These are phyloP conservation scores for Aphis craccivora DNA, from an alignment of 1,140 invertebrate genomes.

Conservation along the genomic window DNA sequence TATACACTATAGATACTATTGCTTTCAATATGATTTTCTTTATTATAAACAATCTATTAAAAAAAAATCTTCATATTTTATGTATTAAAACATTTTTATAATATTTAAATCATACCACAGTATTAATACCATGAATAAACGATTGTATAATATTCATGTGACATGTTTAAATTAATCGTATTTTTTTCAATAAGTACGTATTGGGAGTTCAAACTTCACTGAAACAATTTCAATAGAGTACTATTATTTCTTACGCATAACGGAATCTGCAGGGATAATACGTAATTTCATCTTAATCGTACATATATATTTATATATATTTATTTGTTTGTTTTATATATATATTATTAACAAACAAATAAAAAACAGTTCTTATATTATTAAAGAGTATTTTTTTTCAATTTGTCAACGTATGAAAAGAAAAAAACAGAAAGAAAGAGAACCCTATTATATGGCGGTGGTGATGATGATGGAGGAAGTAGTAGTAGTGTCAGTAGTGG, in stretches of 20 bases:
- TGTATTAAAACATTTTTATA: neutral
- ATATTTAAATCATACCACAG: neutral
- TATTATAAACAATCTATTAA: neutral
- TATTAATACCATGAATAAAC: neutral
- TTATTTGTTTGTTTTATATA: no score
- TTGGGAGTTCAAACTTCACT: neutral
- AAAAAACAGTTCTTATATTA: neutral
- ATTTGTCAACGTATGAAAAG: conserved; percentile 21
- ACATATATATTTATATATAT: neutral
- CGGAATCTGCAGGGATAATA: neutral
- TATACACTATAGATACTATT: neutral
- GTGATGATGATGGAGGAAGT: neutral
- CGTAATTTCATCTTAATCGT: conserved; percentile 17
- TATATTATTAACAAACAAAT: neutral
- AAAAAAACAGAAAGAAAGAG: neutral
- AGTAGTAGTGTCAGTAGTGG: neutral
- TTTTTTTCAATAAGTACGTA: neutral
- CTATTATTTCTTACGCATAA: conserved; percentile 3
- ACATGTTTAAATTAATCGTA: neutral
- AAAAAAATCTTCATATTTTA: neutral
- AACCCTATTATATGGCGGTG: conserved; percentile 9
- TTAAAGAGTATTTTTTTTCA: conserved; percentile 7
- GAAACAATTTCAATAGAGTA: neutral
- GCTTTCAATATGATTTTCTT: neutral
- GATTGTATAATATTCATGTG: neutral